Evolutionary conservation across 2,797 vertebrate species (phyloP).

Genomic region (Enteromius treurensis): DNA sequence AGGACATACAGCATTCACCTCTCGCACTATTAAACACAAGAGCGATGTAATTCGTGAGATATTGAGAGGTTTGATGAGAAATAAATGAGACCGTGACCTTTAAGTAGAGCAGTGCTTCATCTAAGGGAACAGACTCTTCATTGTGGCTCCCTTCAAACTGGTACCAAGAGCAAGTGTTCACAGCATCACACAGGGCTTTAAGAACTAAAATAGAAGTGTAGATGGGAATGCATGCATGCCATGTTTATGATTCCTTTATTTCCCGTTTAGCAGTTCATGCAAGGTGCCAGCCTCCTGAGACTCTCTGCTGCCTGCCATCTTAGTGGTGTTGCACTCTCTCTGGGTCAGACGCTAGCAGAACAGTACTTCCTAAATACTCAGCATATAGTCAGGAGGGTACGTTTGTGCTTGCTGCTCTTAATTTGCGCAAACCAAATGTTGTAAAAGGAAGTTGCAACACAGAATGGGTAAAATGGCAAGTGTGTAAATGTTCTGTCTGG

Average conservation of each 20-base stretch:
- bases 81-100: not conserved
- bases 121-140: conserved; percentile 35
- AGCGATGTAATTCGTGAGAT: not conserved
- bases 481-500: not conserved
- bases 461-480: not conserved
- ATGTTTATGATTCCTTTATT: conserved; percentile 42
- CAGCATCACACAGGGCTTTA: conserved; percentile 26
- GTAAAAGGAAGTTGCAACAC: conserved; percentile 40
- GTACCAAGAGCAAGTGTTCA: conserved; percentile 47
- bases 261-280: conserved; percentile 20
- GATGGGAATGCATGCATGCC: conserved; percentile 11
- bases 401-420: not conserved
- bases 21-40: not conserved
- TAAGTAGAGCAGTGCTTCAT: conserved; percentile 30
- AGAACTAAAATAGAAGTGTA: conserved; percentile 22
- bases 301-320: conserved; percentile 14
- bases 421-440: conserved; percentile 35
- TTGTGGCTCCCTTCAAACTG: conserved; percentile 40
- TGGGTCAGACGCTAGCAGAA: not conserved
- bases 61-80: conserved; percentile 37
- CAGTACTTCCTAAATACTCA: conserved; percentile 31
- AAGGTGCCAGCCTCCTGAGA: conserved; percentile 26
- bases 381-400: not conserved
- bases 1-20: not conserved
- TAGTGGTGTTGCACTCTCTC: not conserved